A percentile compares a stretch with the other conserved stretches of the same genome.
Conservation (phyloP, 2,113 vertebrate species). For the Semnopithecus entellus region DNA sequence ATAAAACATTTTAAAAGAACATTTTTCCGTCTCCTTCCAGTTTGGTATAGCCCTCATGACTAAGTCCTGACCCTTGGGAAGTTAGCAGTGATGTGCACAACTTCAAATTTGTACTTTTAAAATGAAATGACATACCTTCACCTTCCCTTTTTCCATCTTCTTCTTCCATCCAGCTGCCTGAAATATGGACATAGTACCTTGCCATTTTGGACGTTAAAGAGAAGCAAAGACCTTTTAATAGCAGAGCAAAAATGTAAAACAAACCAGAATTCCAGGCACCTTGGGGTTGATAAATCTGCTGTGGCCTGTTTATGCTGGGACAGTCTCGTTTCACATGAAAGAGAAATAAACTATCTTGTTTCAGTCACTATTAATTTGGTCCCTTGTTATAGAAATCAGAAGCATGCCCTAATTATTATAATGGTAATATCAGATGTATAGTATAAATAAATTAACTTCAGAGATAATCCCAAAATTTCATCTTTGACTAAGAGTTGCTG, state of each 20-base stretch:
- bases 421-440: neutral
- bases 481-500: neutral
- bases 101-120: neutral
- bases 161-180: neutral
- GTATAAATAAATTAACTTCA: neutral
- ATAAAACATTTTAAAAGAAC: neutral
- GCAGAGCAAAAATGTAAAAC: neutral
- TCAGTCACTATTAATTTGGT: neutral
- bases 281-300: neutral
- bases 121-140: neutral
- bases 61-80: neutral
- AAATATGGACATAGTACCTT: neutral
- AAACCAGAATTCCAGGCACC: neutral
- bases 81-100: neutral
- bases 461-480: neutral
- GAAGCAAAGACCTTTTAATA: slow-evolving; percentile 8
- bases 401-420: neutral
- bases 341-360: neutral
- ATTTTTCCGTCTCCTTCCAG: neutral
- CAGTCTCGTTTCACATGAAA: neutral
- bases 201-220: neutral
- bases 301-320: neutral
- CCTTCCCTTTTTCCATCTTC: neutral
- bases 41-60: neutral
- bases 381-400: neutral